A percentile compares a stretch with the other conserved stretches of the same genome.
Evolutionary conservation across 2,113 vertebrate species (phyloP).

Genomic region (Perca schrenkii): DNA sequence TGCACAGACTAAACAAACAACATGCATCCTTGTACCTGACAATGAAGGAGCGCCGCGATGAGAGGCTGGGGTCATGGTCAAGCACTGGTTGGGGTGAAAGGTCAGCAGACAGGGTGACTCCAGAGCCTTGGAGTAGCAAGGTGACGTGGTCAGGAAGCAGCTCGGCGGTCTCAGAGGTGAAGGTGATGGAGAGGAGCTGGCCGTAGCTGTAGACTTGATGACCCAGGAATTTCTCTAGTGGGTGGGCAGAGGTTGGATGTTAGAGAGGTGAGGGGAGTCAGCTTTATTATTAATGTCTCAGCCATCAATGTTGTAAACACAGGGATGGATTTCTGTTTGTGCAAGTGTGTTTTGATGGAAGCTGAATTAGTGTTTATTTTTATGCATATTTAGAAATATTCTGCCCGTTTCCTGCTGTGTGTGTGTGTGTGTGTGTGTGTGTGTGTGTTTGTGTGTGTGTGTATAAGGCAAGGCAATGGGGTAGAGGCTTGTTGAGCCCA

Average conservation of each 20-base stretch:
- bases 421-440: conserved; percentile 4
- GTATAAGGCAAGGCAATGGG: conserved; percentile 5
- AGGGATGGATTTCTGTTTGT: neutral
- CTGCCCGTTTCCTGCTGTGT: neutral
- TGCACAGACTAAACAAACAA: conserved; percentile 6
- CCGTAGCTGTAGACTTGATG: conserved; percentile 89
- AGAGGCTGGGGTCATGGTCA: conserved; percentile 2
- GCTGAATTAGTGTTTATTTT: conserved; percentile 10
- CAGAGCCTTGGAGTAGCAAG: conserved; percentile 87
- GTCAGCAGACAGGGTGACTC: conserved; percentile 76
- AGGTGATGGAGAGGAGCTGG: conserved; percentile 87
- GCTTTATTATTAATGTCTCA: conserved; percentile 22
- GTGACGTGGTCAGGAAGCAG: conserved; percentile 68
- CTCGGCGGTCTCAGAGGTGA: conserved; percentile 72
- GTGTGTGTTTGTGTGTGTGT: neutral
- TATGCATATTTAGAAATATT: conserved; percentile 17
- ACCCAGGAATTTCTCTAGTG: conserved; percentile 89
- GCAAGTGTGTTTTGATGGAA: conserved; percentile 7
- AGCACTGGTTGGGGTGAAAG: conserved; percentile 40
- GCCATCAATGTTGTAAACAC: neutral
- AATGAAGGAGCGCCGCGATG: conserved; percentile 66
- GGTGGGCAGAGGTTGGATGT: conserved; percentile 28
- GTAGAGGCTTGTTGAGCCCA: conserved; percentile 33
- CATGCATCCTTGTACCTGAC: conserved; percentile 76
- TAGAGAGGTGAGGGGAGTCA: conserved; percentile 31